phyloP scores from a whole-genome alignment of 1,140 invertebrate species.

The Amyelois transitella region DNA sequence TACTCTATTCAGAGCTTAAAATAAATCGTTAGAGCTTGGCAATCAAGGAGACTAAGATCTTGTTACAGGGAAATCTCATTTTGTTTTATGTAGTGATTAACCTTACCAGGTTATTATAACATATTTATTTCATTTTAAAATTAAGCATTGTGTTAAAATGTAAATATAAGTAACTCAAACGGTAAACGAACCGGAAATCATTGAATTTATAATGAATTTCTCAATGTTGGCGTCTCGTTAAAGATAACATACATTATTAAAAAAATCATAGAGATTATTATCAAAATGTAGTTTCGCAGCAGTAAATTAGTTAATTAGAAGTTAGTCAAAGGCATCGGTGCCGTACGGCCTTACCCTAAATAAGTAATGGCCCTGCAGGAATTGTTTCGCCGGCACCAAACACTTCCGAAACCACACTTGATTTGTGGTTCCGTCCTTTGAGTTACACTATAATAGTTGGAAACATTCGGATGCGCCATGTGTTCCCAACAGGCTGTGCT shows the following conservation, averaged over 20 bases:
- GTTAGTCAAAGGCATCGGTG: background rate
- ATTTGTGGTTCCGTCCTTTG: conserved; percentile 59
- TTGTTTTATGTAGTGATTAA: too few species aligned
- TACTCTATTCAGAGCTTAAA: background rate
- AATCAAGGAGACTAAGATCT: too few species aligned
- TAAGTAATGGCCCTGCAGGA: conserved; percentile 48
- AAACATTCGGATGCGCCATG: conserved; percentile 50
- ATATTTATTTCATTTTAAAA: too few species aligned
- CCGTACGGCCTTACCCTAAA: conserved; percentile 13
- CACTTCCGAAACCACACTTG: conserved; percentile 62
- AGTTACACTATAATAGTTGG: conserved; percentile 45
- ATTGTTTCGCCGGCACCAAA: conserved; percentile 54
- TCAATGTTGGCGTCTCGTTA: background rate
- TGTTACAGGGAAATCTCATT: too few species aligned
- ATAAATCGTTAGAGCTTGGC: background rate
- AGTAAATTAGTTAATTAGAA: background rate
- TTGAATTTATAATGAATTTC: background rate
- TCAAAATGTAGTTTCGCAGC: background rate
- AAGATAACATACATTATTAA: background rate
- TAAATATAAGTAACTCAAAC: background rate
- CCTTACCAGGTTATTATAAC: too few species aligned
- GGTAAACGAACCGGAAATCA: too few species aligned
- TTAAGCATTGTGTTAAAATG: too few species aligned
- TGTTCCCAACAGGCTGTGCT: conserved; percentile 22
- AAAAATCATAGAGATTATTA: background rate